Percentiles rank a stretch among this genome's conserved stretches.
Evolutionary conservation across 2,113 vertebrate genomes (phyloP).

Genomic region (Ia io): DNA sequence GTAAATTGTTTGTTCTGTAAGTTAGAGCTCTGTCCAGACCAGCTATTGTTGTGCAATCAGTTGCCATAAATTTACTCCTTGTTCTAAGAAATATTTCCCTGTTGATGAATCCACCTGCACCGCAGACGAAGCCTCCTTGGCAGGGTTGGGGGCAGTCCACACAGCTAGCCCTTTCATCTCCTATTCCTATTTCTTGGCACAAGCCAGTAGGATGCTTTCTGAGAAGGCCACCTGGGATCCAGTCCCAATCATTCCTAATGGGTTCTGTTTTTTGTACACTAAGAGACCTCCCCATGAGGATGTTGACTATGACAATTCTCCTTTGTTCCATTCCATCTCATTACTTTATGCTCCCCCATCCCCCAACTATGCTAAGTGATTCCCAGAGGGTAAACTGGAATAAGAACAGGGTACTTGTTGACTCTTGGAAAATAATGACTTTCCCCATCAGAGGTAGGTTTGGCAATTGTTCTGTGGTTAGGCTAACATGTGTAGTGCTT

Average conservation of each 20-base stretch:
- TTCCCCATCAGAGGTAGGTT: not conserved
- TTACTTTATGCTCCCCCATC: not conserved
- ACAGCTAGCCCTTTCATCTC: not conserved
- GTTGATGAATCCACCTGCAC: not conserved
- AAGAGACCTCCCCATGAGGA: not conserved
- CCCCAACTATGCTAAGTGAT: not conserved
- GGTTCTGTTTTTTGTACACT: not conserved
- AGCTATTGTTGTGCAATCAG: not conserved
- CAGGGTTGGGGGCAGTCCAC: not conserved
- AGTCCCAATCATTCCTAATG: not conserved
- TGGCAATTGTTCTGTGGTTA: constrained; percentile 36
- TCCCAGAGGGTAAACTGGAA: constrained; percentile 30
- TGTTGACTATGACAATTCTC: not conserved
- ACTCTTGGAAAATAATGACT: constrained; percentile 31
- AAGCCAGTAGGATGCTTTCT: not conserved
- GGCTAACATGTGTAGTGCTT: not conserved
- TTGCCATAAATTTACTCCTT: not conserved
- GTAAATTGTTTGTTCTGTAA: not conserved
- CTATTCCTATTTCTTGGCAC: not conserved
- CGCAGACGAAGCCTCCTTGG: not conserved
- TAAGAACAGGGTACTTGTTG: not conserved
- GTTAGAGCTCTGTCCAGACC: not conserved
- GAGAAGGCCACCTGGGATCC: not conserved
- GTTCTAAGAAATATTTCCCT: constrained; percentile 3
- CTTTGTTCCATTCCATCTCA: not conserved